Conservation (phyloP, 1,140 invertebrate species). For the Microplitis mediator region DNA sequence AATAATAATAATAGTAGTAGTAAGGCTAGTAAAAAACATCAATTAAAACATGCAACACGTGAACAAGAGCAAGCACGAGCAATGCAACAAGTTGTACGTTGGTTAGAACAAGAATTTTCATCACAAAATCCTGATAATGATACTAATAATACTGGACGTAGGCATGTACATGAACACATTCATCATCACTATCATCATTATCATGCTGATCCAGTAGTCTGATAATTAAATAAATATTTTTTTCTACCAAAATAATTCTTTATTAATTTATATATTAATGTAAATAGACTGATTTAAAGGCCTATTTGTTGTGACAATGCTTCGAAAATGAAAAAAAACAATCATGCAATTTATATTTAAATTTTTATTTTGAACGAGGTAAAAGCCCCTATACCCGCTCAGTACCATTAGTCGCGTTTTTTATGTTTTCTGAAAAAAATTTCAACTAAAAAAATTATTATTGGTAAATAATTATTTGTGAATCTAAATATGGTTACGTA, state of each 20-base stretch:
- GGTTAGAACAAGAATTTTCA: constrained; percentile 66
- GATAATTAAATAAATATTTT: constrained; percentile 27
- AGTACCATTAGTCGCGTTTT: no score
- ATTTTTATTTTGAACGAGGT: not conserved
- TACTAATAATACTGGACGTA: constrained; percentile 41
- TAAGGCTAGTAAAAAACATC: constrained; percentile 61
- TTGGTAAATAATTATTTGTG: no score
- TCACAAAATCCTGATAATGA: constrained; percentile 48
- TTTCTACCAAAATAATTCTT: constrained; percentile 13
- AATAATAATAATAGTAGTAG: constrained; percentile 22
- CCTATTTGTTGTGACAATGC: not conserved
- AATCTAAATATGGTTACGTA: no score
- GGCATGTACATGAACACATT: constrained; percentile 80
- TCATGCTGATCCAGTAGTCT: constrained; percentile 56
- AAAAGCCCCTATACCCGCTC: no score
- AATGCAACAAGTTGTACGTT: constrained; percentile 71
- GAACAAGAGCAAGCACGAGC: constrained; percentile 73
- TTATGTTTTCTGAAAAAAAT: no score
- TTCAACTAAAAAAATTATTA: no score
- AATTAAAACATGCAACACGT: constrained; percentile 70
- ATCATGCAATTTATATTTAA: not conserved
- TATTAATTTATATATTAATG: no score
- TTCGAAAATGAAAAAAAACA: not conserved
- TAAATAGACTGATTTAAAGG: not conserved
- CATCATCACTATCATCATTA: constrained; percentile 86